Base-by-base conservation (phyloP, 2,888 invertebrate species). In the Xylophagus ater region DNA sequence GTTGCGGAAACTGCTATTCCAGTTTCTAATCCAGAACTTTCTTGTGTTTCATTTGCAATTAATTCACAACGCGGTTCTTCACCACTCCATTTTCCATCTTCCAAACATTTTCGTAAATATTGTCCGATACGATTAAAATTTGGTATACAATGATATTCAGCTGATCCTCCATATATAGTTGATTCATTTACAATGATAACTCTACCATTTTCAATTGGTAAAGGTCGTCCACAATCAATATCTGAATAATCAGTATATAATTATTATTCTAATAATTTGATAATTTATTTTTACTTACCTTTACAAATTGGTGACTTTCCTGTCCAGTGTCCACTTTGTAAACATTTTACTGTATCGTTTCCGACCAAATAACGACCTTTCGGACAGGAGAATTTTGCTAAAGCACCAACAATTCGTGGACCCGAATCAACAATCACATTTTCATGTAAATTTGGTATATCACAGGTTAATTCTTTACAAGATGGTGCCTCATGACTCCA, bases 111-210 rank as follows among this genome's bases (percentile, higher is more conserved):
- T 42, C 90, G 70, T 14, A 87, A 63, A 58, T 85, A 84, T 1
- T 84, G 81, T 0, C 90, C 90, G 1, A 80, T 76, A 8, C 87
- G 71, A 55, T 82, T 81, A 65, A 73, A 88, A 52, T 81, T 83
- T 3, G 88, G 89, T 40, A 89, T 63, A 57, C 92, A 92, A 56
- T 89, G 88, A 60, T 90, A 90, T 58, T 90, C 90, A 2, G 87
- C 80, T 0, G 84, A 80, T 37, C 86, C 85, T 20, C 83, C 84
- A 58, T 81, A 92, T 1, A 78, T 69, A 0, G 86, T 87, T 0
- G 86, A 81, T 34, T 81, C 80, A 56, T 92, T 90, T 41, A 87
- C 78, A 23, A 87, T 76, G 50, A 89, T 86, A 13, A 88, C 80
- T 40, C 88, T 74, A 0, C 90, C 89, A 57, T 90, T 88, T 46